A percentile compares a stretch with the other conserved stretches of the same genome.
These are phyloP conservation scores for Pseudolycoriella hygida DNA, from an alignment of 2,888 invertebrate species.

Conservation along the genomic window DNA sequence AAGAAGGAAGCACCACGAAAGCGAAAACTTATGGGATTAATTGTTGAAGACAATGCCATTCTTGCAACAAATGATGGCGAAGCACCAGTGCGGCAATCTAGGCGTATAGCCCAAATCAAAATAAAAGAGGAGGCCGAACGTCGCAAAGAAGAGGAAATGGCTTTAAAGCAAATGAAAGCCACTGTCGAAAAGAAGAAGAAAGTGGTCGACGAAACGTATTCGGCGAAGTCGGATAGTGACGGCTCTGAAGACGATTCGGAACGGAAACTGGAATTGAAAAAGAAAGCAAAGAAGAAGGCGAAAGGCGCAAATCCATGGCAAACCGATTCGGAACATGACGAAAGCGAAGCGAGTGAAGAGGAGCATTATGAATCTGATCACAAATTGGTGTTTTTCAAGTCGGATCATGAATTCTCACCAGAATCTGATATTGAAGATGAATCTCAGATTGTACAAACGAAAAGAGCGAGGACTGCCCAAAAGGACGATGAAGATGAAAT, in stretches of 20 bases:
- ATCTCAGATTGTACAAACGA: constrained; percentile 45
- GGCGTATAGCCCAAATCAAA: constrained; percentile 73
- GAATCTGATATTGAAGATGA: constrained; percentile 68
- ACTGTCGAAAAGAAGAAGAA: constrained; percentile 34
- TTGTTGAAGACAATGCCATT: constrained; percentile 14
- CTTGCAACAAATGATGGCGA: constrained; percentile 21
- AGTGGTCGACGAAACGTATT: constrained; percentile 12
- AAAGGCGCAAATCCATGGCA: constrained; percentile 8
- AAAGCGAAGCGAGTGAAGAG: constrained; percentile 29
- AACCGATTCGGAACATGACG: constrained; percentile 16
- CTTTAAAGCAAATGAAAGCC: constrained; percentile 45
- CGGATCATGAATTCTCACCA: constrained; percentile 86
- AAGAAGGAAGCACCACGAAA: constrained; percentile 5
- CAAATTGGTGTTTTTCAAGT: constrained; percentile 42
- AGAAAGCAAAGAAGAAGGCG: constrained; percentile 10
- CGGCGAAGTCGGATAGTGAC: constrained; percentile 1
- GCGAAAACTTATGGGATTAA: constrained; percentile 6
- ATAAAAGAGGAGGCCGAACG: constrained; percentile 72
- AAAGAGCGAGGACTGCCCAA: constrained; percentile 69
- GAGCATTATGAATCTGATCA: constrained; percentile 33
- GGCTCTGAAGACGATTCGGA: constrained; percentile 22
- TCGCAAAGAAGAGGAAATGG: constrained; percentile 55
- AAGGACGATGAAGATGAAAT: constrained; percentile 33
- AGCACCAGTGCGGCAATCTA: constrained; percentile 49
- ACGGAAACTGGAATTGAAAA: constrained; percentile 18